phyloP scores from a whole-genome alignment of 2,888 invertebrate genomes.

The Callimorpha dominula region DNA sequence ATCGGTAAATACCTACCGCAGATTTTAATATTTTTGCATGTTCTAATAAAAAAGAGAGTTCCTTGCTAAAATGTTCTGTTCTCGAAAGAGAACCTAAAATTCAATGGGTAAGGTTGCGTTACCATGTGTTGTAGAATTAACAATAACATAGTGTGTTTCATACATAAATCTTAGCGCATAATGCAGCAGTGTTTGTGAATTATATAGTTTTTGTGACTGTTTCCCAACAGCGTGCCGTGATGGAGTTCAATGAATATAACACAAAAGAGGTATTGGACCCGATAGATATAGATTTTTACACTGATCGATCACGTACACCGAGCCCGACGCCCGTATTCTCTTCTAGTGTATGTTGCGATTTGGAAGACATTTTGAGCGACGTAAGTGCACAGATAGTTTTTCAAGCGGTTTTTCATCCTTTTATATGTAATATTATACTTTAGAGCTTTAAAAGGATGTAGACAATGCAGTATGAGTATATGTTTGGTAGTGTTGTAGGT shows the following conservation, averaged over 20 bases:
- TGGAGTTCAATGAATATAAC: conserved; percentile 83
- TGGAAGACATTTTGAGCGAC: conserved; percentile 85
- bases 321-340: conserved; percentile 77
- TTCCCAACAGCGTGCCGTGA: conserved; percentile 81
- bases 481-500: conserved; percentile 20
- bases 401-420: conserved; percentile 35
- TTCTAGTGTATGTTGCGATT: conserved; percentile 77
- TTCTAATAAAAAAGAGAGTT: conserved; percentile 34
- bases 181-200: conserved; percentile 63
- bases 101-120: conserved; percentile 78
- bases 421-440: conserved; percentile 41
- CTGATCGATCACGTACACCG: conserved; percentile 72
- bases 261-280: conserved; percentile 79
- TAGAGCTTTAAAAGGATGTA: conserved; percentile 29
- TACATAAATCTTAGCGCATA: conserved; percentile 42
- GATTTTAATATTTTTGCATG: conserved; percentile 47
- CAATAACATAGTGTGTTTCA: conserved; percentile 43
- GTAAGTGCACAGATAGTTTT: conserved; percentile 68
- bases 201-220: conserved; percentile 65
- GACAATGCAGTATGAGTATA: conserved; percentile 27
- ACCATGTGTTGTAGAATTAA: conserved; percentile 30
- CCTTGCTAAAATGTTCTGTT: conserved; percentile 76
- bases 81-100: conserved; percentile 83
- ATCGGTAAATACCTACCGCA: conserved; percentile 59
- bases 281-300: conserved; percentile 74